These are phyloP conservation scores for Podotricha telesiphe DNA, from an alignment of 2,888 invertebrate genomes.

Conservation along the genomic window DNA sequence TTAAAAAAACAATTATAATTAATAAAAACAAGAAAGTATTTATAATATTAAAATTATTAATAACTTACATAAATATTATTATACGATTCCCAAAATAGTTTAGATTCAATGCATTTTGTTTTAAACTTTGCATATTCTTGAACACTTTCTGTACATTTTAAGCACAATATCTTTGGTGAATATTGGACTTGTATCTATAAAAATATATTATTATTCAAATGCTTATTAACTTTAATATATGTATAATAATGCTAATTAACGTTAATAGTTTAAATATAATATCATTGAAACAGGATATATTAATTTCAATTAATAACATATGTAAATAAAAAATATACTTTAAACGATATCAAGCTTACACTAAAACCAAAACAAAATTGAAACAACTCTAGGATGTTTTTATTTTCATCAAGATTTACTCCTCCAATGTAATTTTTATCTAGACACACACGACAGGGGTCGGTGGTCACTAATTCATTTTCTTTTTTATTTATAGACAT, in stretches of 20 bases:
- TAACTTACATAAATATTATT: slow-evolving; percentile 8
- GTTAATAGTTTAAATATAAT: too few relatives aligned
- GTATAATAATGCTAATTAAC: too few relatives aligned
- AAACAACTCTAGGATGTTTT: slow-evolving; percentile 22
- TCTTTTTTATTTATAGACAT: background rate
- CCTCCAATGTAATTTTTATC: slow-evolving; percentile 14
- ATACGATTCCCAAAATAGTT: slow-evolving; percentile 19
- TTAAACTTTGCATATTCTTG: slow-evolving; percentile 27
- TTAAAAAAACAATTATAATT: background rate
- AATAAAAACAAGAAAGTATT: too few relatives aligned
- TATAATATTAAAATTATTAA: background rate
- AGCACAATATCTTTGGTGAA: slow-evolving; percentile 17
- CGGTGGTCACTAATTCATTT: background rate
- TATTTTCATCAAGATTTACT: slow-evolving; percentile 19
- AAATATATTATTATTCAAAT: background rate
- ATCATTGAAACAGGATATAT: too few relatives aligned
- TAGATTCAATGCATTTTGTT: slow-evolving; percentile 21
- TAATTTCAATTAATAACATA: too few relatives aligned
- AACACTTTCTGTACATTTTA: slow-evolving; percentile 17
- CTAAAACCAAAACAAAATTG: slow-evolving; percentile 25
- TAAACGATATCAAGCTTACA: background rate
- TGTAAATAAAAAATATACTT: too few relatives aligned
- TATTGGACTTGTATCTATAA: slow-evolving; percentile 6
- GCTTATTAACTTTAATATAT: background rate
- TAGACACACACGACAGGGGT: slow-evolving; percentile 23